Percentiles rank a stretch among this genome's conserved stretches.
These are phyloP conservation scores for Phyllostomus hastatus DNA, from an alignment of 2,113 vertebrate genomes.

Conservation along the genomic window DNA sequence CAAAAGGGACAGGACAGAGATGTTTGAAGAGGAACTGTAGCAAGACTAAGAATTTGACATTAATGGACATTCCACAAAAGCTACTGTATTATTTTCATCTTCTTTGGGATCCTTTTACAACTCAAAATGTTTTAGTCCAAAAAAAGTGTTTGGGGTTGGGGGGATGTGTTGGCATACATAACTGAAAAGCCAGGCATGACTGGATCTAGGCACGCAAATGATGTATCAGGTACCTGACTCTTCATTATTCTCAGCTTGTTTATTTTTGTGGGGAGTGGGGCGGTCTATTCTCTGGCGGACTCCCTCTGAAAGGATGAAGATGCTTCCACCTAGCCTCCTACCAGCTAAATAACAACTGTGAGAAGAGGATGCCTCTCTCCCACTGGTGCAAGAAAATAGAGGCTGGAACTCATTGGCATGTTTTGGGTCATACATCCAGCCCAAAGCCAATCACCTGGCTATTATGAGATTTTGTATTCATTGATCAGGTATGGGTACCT, in stretches of 20 bases:
- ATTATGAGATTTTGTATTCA: background rate
- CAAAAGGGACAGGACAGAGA: background rate
- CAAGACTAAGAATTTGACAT: background rate
- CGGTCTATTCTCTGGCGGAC: background rate
- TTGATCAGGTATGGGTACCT: background rate
- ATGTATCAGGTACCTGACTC: background rate
- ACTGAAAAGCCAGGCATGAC: background rate
- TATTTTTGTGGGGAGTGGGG: background rate
- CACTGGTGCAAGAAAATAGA: background rate
- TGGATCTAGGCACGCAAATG: background rate
- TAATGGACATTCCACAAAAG: background rate
- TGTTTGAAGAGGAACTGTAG: background rate
- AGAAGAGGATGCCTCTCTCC: background rate
- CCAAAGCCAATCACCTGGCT: background rate
- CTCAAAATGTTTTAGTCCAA: background rate
- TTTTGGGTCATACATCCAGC: background rate
- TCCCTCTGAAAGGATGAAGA: background rate
- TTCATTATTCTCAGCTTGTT: background rate
- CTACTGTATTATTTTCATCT: background rate
- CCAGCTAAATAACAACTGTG: background rate
- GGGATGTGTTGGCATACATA: background rate
- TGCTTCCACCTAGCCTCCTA: background rate
- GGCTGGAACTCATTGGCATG: background rate
- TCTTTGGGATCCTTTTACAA: background rate
- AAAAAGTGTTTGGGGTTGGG: background rate